These are phyloP conservation scores for Melieria crassipennis DNA, from an alignment of 2,888 invertebrate genomes.

Conservation along the genomic window DNA sequence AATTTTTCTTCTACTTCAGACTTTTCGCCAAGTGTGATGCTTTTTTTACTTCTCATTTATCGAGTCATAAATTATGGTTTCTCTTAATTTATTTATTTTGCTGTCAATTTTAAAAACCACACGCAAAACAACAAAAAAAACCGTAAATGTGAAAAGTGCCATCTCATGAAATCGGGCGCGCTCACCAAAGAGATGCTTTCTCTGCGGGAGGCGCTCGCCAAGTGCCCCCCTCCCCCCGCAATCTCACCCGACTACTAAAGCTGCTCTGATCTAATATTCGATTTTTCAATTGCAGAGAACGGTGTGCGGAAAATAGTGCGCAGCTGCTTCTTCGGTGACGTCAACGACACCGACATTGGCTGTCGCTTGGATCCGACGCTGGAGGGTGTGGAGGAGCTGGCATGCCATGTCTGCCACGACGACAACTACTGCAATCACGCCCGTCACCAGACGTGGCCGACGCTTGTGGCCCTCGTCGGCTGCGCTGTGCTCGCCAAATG, in stretches of 20 bases:
- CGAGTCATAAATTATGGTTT: too few species aligned
- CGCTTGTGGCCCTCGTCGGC: slow-evolving; percentile 12
- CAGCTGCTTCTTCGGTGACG: slow-evolving; percentile 57
- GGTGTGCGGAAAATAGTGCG: slow-evolving; percentile 52
- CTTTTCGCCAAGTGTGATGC: too few species aligned
- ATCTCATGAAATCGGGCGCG: too few species aligned
- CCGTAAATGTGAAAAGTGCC: too few species aligned
- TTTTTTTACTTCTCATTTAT: too few species aligned
- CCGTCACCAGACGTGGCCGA: slow-evolving; percentile 13
- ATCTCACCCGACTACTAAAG: neutral
- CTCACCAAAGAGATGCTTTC: too few species aligned
- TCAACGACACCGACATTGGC: slow-evolving; percentile 54
- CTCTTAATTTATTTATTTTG: too few species aligned
- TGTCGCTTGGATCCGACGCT: slow-evolving; percentile 55
- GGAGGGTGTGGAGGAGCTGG: slow-evolving; percentile 47
- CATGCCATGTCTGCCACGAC: slow-evolving; percentile 54
- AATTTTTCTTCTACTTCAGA: too few species aligned
- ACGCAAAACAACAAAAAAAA: too few species aligned
- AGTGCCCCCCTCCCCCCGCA: neutral
- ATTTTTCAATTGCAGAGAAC: slow-evolving; percentile 46
- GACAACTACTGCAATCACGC: slow-evolving; percentile 55
- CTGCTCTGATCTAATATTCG: neutral
- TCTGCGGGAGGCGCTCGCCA: too few species aligned
- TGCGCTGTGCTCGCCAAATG: slow-evolving; percentile 28
- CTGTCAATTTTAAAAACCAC: too few species aligned